Evolutionary conservation across 2,113 vertebrate genomes (phyloP), one percentile per base, ranked within the genome.

Genomic region (Thunnus thynnus): DNA sequence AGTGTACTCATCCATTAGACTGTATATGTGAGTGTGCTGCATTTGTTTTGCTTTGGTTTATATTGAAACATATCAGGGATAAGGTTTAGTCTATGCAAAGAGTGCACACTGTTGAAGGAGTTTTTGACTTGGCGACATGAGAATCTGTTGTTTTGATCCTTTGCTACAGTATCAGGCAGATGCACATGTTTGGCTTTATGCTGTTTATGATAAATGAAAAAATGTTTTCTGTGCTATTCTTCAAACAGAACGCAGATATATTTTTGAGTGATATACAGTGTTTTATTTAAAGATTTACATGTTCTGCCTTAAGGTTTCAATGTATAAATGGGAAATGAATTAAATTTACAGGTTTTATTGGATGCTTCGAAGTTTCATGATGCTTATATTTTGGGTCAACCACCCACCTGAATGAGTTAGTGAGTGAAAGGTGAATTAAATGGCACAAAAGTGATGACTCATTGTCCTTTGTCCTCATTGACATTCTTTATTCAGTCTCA

Each of bases 31-130:
- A 60, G 66, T 78, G 63, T 58, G 4, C 57, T 55, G n/a, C 14
- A 11, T 50, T 69, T 48, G 56, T 47, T 46, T 25, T 48, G 58
- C 18, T 67, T 75, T 75, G 14, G n/a, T 76, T 80, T 72, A 20
- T 27, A 66, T 68, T 72, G 18, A 83, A 74, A 78, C 75, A 73
- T 51, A 82, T 87, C 87, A 91, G 81, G 87, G 88, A 85, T 76
- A 48, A 79, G 50, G 20, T 55, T 80, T 13, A 69, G 18, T 70
- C n/a, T n/a, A 5, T 54, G 66, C 25, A 41, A 44, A 1, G 10
- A 51, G 22, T 48, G 55, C 17, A 66, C 20, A 50, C 22, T 30
- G 27, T 30, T 57, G 57, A n/a, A 73, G 55, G 80, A 55, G 47
- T 60, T 36, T 55, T 46, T 18, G n/a, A 13, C 69, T n/a, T 18